phyloP scores from a whole-genome alignment of 2,797 vertebrate genomes.

The Sebastes matsubarae region DNA sequence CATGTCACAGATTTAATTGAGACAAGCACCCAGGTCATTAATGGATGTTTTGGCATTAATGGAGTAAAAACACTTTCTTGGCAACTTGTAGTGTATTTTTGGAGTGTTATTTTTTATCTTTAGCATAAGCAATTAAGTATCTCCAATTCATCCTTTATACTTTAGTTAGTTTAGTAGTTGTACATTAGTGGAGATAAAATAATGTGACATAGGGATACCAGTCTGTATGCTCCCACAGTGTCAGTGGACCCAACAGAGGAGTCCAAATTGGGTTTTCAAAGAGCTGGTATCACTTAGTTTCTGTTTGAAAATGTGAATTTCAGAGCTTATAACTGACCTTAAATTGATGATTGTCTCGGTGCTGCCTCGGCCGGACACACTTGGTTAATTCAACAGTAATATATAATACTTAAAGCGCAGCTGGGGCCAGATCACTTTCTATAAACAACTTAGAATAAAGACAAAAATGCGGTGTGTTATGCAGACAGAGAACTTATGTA shows the following conservation, averaged over 20 bases:
- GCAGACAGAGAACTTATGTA: background rate
- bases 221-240: background rate
- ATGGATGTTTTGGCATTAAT: slow-evolving; percentile 24
- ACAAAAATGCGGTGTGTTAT: background rate
- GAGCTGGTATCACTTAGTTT: background rate
- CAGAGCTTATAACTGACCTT: slow-evolving; percentile 4
- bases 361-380: background rate
- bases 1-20: background rate
- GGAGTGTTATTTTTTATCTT: background rate
- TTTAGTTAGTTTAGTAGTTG: no score
- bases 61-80: slow-evolving; percentile 25
- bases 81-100: slow-evolving; percentile 38
- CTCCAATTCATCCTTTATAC: background rate
- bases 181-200: no score
- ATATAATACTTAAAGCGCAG: slow-evolving; percentile 1
- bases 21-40: background rate
- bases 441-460: background rate
- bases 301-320: background rate
- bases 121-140: background rate
- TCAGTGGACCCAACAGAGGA: background rate
- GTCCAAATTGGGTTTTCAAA: background rate
- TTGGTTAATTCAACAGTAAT: background rate
- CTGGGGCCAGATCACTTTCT: background rate
- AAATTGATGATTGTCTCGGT: slow-evolving; percentile 57
- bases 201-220: background rate